phyloP scores from a whole-genome alignment of 2,797 vertebrate genomes.

The Leptoclinus maculatus region DNA sequence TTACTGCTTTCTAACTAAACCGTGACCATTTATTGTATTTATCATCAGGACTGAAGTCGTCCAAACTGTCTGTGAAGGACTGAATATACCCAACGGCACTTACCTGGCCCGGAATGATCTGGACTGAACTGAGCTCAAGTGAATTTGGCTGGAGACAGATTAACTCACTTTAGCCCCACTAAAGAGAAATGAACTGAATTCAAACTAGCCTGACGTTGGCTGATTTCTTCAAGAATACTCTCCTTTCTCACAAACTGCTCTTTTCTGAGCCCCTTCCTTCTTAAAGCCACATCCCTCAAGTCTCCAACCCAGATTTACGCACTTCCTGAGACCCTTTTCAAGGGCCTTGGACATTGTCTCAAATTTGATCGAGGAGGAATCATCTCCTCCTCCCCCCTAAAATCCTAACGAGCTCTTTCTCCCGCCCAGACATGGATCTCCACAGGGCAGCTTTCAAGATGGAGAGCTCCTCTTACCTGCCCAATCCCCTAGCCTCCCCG shows the following conservation, averaged over 20 bases:
- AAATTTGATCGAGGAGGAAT: slow-evolving; percentile 59
- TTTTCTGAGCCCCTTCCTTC: slow-evolving; percentile 56
- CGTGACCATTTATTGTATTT: slow-evolving; percentile 18
- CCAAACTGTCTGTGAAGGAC: slow-evolving; percentile 31
- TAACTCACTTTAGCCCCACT: slow-evolving; percentile 25
- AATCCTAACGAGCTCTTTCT: slow-evolving; percentile 66
- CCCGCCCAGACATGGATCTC: slow-evolving; percentile 93
- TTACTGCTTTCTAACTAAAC: slow-evolving; percentile 8
- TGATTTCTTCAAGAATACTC: slow-evolving; percentile 28
- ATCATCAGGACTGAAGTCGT: slow-evolving; percentile 24
- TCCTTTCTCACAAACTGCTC: slow-evolving; percentile 49
- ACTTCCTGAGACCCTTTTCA: slow-evolving; percentile 51
- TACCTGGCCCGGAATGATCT: slow-evolving; percentile 50
- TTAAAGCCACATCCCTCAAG: slow-evolving; percentile 30
- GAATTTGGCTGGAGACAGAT: slow-evolving; percentile 35
- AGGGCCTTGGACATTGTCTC: slow-evolving; percentile 64
- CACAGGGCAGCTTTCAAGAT: slow-evolving; percentile 99
- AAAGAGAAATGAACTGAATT: slow-evolving; percentile 51
- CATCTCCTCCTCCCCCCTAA: slow-evolving; percentile 70
- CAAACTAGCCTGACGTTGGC: slow-evolving; percentile 27
- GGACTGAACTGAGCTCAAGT: slow-evolving; percentile 42
- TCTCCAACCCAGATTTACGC: slow-evolving; percentile 35
- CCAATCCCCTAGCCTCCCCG: slow-evolving; percentile 97
- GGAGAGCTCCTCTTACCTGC: slow-evolving; percentile 99
- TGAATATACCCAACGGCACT: slow-evolving; percentile 27